A percentile compares a stretch with the other conserved stretches of the same genome.
phyloP scores from a whole-genome alignment of 2,888 invertebrate species.

The Monochamus alternatus region DNA sequence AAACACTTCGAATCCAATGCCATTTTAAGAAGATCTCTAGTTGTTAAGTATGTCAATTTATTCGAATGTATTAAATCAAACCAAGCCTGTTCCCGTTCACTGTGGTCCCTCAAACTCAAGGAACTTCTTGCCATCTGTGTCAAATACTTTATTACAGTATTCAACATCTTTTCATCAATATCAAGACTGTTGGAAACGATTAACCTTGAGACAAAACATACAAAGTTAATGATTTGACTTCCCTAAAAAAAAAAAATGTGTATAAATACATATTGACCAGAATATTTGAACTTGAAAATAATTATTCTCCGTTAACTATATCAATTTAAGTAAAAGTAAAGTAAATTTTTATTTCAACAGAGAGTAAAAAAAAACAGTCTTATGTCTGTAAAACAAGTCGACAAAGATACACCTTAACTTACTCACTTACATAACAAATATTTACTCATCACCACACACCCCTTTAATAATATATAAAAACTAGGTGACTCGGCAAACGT shows the following conservation, averaged over 20 bases:
- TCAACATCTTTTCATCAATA: conserved; percentile 72
- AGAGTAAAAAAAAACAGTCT: no score
- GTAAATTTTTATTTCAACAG: no score
- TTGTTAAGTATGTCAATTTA: conserved; percentile 75
- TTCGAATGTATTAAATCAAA: conserved; percentile 79
- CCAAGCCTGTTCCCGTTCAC: conserved; percentile 83
- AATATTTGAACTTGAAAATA: no score
- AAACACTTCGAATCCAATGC: conserved; percentile 81
- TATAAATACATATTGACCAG: no score
- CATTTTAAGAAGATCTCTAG: conserved; percentile 75
- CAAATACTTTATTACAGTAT: conserved; percentile 74
- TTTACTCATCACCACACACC: no score
- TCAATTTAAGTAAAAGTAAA: no score
- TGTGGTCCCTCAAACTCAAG: conserved; percentile 71
- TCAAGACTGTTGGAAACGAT: conserved; percentile 66
- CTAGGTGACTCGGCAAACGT: no score
- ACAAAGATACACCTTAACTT: no score
- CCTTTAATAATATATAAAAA: no score
- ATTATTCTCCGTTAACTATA: no score
- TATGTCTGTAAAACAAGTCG: no score
- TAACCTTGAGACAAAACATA: conserved; percentile 68
- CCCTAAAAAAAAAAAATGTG: conserved; percentile 67
- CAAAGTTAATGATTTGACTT: conserved; percentile 71
- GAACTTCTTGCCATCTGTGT: conserved; percentile 61
- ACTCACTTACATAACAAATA: no score